These are phyloP conservation scores for Choristoneura fumiferana DNA, from an alignment of 1,140 invertebrate species.

Conservation along the genomic window DNA sequence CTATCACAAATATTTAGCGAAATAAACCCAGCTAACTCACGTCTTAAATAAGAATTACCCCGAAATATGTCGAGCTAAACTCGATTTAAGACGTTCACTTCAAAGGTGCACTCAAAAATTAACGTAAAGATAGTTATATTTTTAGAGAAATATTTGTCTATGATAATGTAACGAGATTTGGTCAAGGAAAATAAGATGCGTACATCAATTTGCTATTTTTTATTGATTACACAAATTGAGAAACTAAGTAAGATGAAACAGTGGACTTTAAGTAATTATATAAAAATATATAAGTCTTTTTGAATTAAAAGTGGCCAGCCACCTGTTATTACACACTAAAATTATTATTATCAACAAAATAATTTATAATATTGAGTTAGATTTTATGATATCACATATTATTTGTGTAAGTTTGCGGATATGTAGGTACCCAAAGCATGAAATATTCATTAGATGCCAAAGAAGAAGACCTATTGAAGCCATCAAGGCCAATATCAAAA, in stretches of 20 bases:
- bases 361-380: slow-evolving; percentile 24
- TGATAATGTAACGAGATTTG: no score
- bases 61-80: no score
- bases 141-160: no score
- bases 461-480: no score
- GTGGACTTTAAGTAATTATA: slow-evolving; percentile 44
- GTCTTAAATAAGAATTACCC: no score
- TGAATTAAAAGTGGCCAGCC: slow-evolving; percentile 60
- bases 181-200: slow-evolving; percentile 33
- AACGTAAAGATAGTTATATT: no score
- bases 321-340: slow-evolving; percentile 38
- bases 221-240: slow-evolving; percentile 77
- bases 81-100: no score
- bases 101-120: no score
- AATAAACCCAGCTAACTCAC: no score
- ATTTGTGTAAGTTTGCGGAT: slow-evolving; percentile 31
- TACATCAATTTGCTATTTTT: slow-evolving; percentile 71
- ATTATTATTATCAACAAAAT: slow-evolving; percentile 25
- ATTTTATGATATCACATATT: slow-evolving; percentile 38
- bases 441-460: no score
- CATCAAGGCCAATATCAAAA: no score
- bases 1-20: no score
- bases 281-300: slow-evolving; percentile 61
- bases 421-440: slow-evolving; percentile 2
- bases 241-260: slow-evolving; percentile 63